Evolutionary conservation across 92 coral and sea anemone genomes (phyloP), one percentile per base, ranked within the genome.

Genomic region (Virgularia gustaviana): DNA sequence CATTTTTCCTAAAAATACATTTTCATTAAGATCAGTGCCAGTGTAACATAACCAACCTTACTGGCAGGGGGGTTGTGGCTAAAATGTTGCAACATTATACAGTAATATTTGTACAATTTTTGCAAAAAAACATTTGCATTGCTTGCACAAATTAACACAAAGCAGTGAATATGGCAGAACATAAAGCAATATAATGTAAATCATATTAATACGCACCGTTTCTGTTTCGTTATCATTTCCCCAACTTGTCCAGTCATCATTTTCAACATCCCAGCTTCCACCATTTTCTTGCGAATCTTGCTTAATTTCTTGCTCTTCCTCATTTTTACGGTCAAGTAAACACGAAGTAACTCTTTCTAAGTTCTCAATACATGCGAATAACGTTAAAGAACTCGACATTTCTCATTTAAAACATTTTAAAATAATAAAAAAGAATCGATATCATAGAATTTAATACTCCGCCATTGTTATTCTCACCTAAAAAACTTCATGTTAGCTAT

Each of bases 301-400:
- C 35, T 47, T 45, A 4, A 24, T 52, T 63, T 45, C 56, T 13
- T 61, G 39, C 22, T 54, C 71, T 22, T 70, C 83, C 15, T 71
- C 80, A 20, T 77, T 59, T 2, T 73, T 82, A 57, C 61, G 49
- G 42, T 82, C 90, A 62, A 82, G 47, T 33, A 94, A 80, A 65
- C 77, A 79, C 8, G 90, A 81, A 25, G 87, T 79, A 20, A 94
- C 90, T 33, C 96, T 73, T 31, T 83, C 88, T 13, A 87, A 70
- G 76, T 89, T 96, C 65, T 94, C 84, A 70, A 94, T 86, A 61
- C 82, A 87, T 56, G 99, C 89, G 59, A 94, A 94, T 10, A 83
- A 57, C 8, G 88, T 84, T 47, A 94, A 60, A 18, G 86, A 62
- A 59, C 96, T 86, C n/a, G 99, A 87, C 99, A 94, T 94, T 15